Evolutionary conservation across 1,140 invertebrate species (phyloP).

Genomic region (Euura saliciscinereae): DNA sequence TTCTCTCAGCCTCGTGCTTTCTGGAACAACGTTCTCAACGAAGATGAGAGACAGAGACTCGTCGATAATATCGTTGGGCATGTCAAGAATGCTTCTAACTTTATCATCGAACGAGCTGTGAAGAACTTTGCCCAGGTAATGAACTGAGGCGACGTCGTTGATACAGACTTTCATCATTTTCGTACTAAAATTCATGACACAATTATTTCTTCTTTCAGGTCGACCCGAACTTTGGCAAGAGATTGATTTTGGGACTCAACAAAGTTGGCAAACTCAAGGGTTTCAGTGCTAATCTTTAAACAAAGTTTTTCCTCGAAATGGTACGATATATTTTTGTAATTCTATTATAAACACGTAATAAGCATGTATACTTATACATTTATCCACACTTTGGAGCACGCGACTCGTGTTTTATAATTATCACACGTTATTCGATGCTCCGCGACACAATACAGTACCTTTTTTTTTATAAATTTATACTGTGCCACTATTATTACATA

Average conservation of each 20-base stretch:
- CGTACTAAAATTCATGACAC: neutral
- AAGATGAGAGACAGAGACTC: slow-evolving; percentile 73
- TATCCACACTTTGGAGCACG: no score
- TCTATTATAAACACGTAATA: no score
- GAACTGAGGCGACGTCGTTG: no score
- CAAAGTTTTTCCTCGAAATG: no score
- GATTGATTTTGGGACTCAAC: slow-evolving; percentile 67
- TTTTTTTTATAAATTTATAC: no score
- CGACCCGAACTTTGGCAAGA: slow-evolving; percentile 70
- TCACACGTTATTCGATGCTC: no score
- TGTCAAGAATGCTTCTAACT: slow-evolving; percentile 78
- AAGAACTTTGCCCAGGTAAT: slow-evolving; percentile 69
- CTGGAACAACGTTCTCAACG: slow-evolving; percentile 80
- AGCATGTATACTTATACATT: no score
- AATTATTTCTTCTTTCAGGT: slow-evolving; percentile 45
- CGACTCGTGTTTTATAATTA: no score
- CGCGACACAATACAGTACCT: no score
- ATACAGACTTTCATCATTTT: no score
- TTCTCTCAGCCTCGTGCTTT: slow-evolving; percentile 83
- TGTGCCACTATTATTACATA: no score
- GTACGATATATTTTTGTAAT: no score
- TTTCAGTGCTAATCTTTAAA: slow-evolving; percentile 62
- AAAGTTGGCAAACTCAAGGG: slow-evolving; percentile 58
- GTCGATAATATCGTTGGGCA: slow-evolving; percentile 82
- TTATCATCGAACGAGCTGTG: slow-evolving; percentile 85